Evolutionary conservation across 2,113 vertebrate species (phyloP), one percentile per base, ranked within the genome.

Genomic region (Brachirus orientalis): DNA sequence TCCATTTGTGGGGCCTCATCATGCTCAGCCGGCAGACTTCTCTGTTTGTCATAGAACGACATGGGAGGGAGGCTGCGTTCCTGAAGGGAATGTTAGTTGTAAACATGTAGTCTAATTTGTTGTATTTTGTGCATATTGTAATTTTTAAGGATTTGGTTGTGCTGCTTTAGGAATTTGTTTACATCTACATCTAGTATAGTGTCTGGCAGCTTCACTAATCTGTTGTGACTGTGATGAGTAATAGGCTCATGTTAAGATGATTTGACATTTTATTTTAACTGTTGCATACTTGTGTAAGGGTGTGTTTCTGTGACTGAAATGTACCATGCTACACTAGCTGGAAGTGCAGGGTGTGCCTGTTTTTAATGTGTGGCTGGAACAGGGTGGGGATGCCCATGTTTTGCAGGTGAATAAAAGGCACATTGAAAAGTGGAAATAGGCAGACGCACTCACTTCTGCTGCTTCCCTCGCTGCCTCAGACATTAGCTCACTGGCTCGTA

Each of bases 371-470:
- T 62, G 86, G 77, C 85, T 83, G 84, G 86, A 87, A 85, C 72
- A 86, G 89, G 90, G 90, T 79, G 88, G 70, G 80, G 75, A 80
- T 66, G 70, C 43, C 60, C 68, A 40, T n/a, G 69, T 77, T 62
- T 74, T 40, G 57, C 82, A 88, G 85, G 81, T 90, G 80, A 88
- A 91, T 91, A 86, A 92, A 91, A 77, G 83, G 22, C 57, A 28
- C 90, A 90, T 91, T 92, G 86, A 92, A 74, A 78, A 69, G 81
- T 22, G 68, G 65, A 80, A 51, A 70, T 75, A 67, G 71, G 77
- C 43, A 2, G 51, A 64, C 68, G 62, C 9, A 7, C 50, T 70
- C 53, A 18, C 14, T 35, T 69, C 41, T 61, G 61, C 16, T 77
- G 44, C 72, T 77, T 44, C 72, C 52, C 8, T 33, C 0, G 0